phyloP scores from a whole-genome alignment of 2,113 vertebrate genomes.

The Aspiorhynchus laticeps region DNA sequence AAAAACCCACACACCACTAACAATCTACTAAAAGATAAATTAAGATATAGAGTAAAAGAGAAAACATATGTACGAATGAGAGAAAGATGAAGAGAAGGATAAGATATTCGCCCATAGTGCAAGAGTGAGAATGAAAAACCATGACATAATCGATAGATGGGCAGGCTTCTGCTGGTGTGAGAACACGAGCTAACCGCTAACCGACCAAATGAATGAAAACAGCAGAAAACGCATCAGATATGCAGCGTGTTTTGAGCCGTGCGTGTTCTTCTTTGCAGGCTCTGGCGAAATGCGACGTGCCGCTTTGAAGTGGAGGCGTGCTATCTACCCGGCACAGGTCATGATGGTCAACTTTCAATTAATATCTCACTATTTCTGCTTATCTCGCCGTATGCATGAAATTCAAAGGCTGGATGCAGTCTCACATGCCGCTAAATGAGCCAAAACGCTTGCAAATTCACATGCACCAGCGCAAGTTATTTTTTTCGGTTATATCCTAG shows the following conservation, averaged over 20 bases:
- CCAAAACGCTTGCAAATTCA: neutral
- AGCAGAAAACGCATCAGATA: neutral
- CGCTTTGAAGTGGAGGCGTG: slow-evolving; percentile 21
- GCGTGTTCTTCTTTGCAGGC: neutral
- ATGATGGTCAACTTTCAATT: slow-evolving; percentile 36
- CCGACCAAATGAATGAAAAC: slow-evolving; percentile 34
- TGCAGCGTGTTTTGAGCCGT: neutral
- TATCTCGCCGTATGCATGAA: neutral
- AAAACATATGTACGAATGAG: neutral
- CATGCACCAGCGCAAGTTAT: neutral
- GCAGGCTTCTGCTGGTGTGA: slow-evolving; percentile 10
- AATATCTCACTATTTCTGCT: slow-evolving; percentile 13
- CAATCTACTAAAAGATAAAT: neutral
- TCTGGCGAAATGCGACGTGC: neutral
- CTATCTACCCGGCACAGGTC: slow-evolving; percentile 32
- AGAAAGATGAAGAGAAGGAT: neutral
- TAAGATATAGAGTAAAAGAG: neutral
- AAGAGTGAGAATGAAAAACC: neutral
- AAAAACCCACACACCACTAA: neutral
- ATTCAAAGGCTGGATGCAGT: neutral
- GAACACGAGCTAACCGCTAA: slow-evolving; percentile 22
- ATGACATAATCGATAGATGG: slow-evolving; percentile 29
- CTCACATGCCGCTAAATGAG: neutral
- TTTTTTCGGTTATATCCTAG: neutral
- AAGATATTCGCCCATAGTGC: neutral